These are phyloP conservation scores for Brevimyrus niger DNA, from an alignment of 2,113 vertebrate species.

Conservation along the genomic window DNA sequence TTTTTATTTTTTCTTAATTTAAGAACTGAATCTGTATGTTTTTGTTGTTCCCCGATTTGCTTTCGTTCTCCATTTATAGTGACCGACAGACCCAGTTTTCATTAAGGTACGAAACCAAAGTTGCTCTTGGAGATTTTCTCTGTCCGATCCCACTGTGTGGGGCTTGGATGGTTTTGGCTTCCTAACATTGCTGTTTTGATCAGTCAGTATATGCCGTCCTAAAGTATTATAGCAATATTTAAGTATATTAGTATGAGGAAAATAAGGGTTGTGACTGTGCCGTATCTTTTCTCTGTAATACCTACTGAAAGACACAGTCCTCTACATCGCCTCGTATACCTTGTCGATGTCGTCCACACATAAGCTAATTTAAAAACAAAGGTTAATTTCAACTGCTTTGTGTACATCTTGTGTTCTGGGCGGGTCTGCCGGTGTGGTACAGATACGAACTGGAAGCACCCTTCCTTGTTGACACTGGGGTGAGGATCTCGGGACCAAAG, in stretches of 20 bases:
- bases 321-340: constrained; percentile 59
- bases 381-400: constrained; percentile 54
- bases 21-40: constrained; percentile 34
- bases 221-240: constrained; percentile 97
- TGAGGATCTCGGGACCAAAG: neutral
- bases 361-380: constrained; percentile 70
- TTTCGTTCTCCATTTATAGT: constrained; percentile 48
- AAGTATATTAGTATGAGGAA: constrained; percentile 57
- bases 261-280: constrained; percentile 55
- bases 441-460: neutral
- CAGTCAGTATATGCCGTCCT: constrained; percentile 64
- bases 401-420: neutral
- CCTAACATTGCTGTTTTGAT: constrained; percentile 44
- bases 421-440: neutral
- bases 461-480: neutral
- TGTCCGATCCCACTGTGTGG: constrained; percentile 79
- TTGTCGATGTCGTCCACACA: constrained; percentile 67
- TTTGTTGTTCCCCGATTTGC: constrained; percentile 31
- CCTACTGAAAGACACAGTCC: constrained; percentile 49
- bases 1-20: constrained; percentile 35
- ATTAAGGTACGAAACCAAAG: constrained; percentile 87
- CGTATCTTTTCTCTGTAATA: constrained; percentile 45
- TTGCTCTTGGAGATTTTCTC: constrained; percentile 69
- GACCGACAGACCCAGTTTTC: constrained; percentile 67
- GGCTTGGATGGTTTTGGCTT: constrained; percentile 51